These are phyloP conservation scores for Cairina moschata DNA, from an alignment of 2,113 vertebrate genomes.

Conservation along the genomic window DNA sequence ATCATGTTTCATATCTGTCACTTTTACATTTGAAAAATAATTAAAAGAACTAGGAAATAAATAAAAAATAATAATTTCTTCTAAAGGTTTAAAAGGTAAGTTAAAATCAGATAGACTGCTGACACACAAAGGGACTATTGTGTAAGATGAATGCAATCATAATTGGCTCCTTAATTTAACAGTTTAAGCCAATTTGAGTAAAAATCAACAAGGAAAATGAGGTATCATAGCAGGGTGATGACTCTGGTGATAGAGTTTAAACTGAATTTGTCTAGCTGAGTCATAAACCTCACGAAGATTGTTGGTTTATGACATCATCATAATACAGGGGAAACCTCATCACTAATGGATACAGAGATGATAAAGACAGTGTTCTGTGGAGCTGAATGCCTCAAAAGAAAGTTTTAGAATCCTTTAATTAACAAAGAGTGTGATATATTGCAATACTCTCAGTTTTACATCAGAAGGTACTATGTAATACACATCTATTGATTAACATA, in stretches of 20 bases:
- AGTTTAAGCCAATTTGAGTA: neutral
- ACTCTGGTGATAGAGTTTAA: neutral
- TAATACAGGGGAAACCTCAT: neutral
- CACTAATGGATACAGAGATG: slow-evolving; percentile 6
- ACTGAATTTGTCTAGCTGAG: neutral
- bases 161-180: neutral
- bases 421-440: slow-evolving; percentile 6
- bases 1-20: rapidly evolving
- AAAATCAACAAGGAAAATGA: neutral
- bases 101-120: neutral
- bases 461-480: slow-evolving; percentile 7
- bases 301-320: neutral
- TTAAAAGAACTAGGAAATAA: neutral
- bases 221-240: neutral
- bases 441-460: slow-evolving; percentile 12
- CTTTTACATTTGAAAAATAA: neutral
- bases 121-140: neutral
- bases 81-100: neutral
- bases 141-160: neutral
- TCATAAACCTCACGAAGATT: neutral
- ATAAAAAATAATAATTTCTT: neutral
- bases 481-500: slow-evolving; percentile 48
- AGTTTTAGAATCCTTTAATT: slow-evolving; percentile 33
- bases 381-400: slow-evolving; percentile 8
- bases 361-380: neutral